Percentiles rank a stretch among this genome's conserved stretches.
These are phyloP conservation scores for Chionodraco myersi DNA, from an alignment of 2,113 vertebrate species.

Conservation along the genomic window DNA sequence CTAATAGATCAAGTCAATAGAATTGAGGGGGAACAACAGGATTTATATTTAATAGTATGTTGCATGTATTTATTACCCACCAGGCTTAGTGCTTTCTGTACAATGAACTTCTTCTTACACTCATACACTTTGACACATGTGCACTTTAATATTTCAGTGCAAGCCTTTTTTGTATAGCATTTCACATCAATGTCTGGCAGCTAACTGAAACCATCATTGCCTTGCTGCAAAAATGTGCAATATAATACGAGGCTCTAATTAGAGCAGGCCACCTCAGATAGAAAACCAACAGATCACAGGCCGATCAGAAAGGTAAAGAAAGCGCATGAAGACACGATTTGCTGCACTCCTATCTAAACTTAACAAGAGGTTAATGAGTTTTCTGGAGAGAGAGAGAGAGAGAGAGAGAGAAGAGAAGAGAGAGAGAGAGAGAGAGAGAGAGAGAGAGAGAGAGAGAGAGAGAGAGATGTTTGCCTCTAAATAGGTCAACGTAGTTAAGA, in stretches of 20 bases:
- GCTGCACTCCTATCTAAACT: neutral
- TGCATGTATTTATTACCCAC: slow-evolving; percentile 55
- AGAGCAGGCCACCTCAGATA: slow-evolving; percentile 15
- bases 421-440: no score
- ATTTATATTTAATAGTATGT: slow-evolving; percentile 33
- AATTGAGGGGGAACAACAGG: slow-evolving; percentile 11
- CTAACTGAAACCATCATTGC: slow-evolving; percentile 14
- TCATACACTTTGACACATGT: slow-evolving; percentile 8
- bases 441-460: neutral
- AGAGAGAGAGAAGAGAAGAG: no score
- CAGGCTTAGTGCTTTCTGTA: slow-evolving; percentile 24
- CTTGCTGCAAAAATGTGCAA: slow-evolving; percentile 20
- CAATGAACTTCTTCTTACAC: slow-evolving; percentile 25
- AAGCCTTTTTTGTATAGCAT: slow-evolving; percentile 11
- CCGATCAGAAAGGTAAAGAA: slow-evolving; percentile 15
- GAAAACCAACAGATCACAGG: slow-evolving; percentile 16
- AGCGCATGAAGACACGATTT: neutral
- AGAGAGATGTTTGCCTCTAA: neutral
- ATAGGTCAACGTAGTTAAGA: neutral
- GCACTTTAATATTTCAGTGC: slow-evolving; percentile 37
- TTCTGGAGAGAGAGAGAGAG: neutral
- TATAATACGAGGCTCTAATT: slow-evolving; percentile 30
- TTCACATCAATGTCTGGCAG: slow-evolving; percentile 4
- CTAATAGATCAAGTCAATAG: slow-evolving; percentile 10
- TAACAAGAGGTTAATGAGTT: neutral